phyloP scores from a whole-genome alignment of 2,113 vertebrate species.

The Microcebus jonahi region DNA sequence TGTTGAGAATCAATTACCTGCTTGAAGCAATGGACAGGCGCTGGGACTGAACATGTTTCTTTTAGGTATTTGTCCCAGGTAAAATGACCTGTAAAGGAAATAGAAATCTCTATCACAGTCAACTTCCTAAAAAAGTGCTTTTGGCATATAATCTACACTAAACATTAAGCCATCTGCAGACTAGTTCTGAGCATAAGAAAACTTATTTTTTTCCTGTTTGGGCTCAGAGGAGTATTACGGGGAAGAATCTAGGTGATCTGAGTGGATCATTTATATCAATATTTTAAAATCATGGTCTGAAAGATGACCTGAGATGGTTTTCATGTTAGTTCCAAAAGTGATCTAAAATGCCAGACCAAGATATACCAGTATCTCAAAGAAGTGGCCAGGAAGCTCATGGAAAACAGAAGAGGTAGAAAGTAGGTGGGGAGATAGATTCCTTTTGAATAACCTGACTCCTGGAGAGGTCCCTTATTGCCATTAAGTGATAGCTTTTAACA shows the following conservation, averaged over 20 bases:
- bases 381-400: neutral
- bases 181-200: constrained; percentile 42
- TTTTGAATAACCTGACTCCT: constrained; percentile 22
- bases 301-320: constrained; percentile 25
- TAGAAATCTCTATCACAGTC: constrained; percentile 75
- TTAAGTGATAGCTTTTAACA: constrained; percentile 22
- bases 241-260: constrained; percentile 4
- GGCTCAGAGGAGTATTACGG: constrained; percentile 28
- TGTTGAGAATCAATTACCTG: constrained; percentile 89
- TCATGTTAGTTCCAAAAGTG: neutral
- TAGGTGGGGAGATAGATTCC: neutral
- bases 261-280: constrained; percentile 33
- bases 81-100: constrained; percentile 91
- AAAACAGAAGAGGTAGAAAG: constrained; percentile 39
- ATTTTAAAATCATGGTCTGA: constrained; percentile 47
- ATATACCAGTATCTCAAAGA: constrained; percentile 40
- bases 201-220: neutral
- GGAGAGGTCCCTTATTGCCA: neutral
- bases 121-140: constrained; percentile 68
- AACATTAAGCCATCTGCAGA: constrained; percentile 44
- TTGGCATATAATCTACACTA: constrained; percentile 56
- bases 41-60: constrained; percentile 94
- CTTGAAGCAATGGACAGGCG: constrained; percentile 96
- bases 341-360: constrained; percentile 53
- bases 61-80: constrained; percentile 99